phyloP scores from a whole-genome alignment of 2,888 invertebrate species.

The Ramazzottius varieornatus region DNA sequence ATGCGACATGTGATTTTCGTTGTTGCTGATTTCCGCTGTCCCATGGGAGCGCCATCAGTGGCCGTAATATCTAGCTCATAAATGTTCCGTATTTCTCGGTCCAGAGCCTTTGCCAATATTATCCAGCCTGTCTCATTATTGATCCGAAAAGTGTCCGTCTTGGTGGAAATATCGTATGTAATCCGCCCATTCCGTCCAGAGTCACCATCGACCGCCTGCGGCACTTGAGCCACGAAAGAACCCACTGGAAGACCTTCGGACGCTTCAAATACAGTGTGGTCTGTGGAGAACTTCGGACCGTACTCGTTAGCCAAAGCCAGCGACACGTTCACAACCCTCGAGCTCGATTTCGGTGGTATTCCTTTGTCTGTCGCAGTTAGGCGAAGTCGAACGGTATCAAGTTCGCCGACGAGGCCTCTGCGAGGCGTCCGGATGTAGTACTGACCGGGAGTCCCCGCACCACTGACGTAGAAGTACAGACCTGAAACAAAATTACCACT shows the following conservation, averaged over 20 bases:
- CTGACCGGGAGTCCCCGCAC: slow-evolving; percentile 64
- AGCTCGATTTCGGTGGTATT: slow-evolving; percentile 42
- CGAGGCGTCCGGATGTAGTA: slow-evolving; percentile 42
- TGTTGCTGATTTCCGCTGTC: slow-evolving; percentile 56
- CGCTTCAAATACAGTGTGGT: slow-evolving; percentile 58
- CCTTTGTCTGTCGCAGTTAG: slow-evolving; percentile 59
- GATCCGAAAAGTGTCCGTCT: slow-evolving; percentile 47
- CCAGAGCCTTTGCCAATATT: slow-evolving; percentile 49
- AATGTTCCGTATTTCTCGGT: slow-evolving; percentile 54
- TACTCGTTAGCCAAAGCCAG: slow-evolving; percentile 57
- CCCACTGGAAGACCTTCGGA: slow-evolving; percentile 65
- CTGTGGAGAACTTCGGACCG: slow-evolving; percentile 57
- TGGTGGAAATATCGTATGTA: slow-evolving; percentile 8
- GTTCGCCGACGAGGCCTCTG: not conserved
- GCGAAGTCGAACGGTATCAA: slow-evolving; percentile 50
- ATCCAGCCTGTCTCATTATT: slow-evolving; percentile 67
- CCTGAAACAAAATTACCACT: no score
- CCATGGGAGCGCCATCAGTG: slow-evolving; percentile 56
- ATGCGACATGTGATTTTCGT: slow-evolving; percentile 48
- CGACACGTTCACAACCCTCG: slow-evolving; percentile 51
- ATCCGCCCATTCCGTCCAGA: slow-evolving; percentile 39
- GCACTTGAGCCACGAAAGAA: slow-evolving; percentile 57
- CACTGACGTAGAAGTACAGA: not conserved
- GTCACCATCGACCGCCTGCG: slow-evolving; percentile 61
- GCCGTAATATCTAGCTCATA: slow-evolving; percentile 69